These are phyloP conservation scores for Nothocercus julius DNA, from an alignment of 2,113 vertebrate species.

Conservation along the genomic window DNA sequence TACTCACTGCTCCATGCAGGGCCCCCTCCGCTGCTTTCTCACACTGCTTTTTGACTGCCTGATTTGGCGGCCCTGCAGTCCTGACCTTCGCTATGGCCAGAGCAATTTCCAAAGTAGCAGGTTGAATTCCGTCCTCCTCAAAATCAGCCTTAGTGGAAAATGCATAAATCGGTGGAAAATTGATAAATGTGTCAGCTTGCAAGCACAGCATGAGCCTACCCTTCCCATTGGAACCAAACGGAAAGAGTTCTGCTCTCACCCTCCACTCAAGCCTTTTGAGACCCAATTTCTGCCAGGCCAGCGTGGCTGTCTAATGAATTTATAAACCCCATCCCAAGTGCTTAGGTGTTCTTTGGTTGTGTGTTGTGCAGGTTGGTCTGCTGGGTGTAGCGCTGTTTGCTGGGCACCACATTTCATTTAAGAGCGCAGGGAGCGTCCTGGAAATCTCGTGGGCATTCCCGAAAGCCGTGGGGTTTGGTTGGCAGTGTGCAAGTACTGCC, in stretches of 20 bases:
- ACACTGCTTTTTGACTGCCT: rapidly evolving
- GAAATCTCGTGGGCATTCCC: neutral
- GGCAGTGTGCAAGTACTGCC: rapidly evolving
- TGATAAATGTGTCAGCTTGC: rapidly evolving
- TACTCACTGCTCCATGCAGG: neutral
- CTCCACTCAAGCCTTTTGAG: rapidly evolving
- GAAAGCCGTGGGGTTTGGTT: neutral
- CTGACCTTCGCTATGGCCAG: rapidly evolving
- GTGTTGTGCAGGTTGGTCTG: rapidly evolving
- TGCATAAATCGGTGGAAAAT: rapidly evolving
- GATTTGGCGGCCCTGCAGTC: neutral
- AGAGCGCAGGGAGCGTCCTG: rapidly evolving
- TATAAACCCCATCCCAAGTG: rapidly evolving
- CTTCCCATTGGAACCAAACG: neutral
- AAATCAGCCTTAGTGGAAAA: neutral
- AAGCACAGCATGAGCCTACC: rapidly evolving
- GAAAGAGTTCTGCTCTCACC: neutral
- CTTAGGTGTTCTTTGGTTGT: rapidly evolving
- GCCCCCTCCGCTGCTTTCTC: rapidly evolving
- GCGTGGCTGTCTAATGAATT: rapidly evolving
- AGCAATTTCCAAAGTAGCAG: neutral
- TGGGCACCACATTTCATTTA: neutral
- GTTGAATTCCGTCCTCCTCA: neutral
- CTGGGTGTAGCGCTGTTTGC: too few species aligned
- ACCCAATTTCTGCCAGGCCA: neutral